These are phyloP conservation scores for Labeo rohita DNA, from an alignment of 2,113 vertebrate species.

Conservation along the genomic window DNA sequence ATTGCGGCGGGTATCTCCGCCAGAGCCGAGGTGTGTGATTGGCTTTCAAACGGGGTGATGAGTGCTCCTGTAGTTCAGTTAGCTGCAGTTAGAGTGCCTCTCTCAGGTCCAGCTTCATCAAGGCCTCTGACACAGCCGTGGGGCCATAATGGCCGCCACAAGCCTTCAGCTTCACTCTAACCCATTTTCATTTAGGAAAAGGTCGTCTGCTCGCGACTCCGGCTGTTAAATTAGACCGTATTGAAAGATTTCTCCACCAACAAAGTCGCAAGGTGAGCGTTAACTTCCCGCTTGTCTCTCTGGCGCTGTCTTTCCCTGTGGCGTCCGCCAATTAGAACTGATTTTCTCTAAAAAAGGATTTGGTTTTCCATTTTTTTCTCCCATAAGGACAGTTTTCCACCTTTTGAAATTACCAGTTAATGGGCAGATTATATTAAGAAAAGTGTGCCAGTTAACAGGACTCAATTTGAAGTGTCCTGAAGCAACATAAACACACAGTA, in stretches of 20 bases:
- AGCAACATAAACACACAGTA: neutral
- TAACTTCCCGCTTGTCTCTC: neutral
- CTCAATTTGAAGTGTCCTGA: slow-evolving; percentile 9
- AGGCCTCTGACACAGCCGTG: slow-evolving; percentile 29
- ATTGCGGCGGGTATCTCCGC: neutral
- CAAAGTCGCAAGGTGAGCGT: slow-evolving; percentile 14
- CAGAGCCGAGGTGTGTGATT: slow-evolving; percentile 29
- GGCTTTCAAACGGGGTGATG: slow-evolving; percentile 18
- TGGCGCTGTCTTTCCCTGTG: slow-evolving; percentile 4
- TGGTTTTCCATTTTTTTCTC: neutral
- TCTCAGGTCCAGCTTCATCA: slow-evolving; percentile 27
- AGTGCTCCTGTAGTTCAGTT: slow-evolving; percentile 23
- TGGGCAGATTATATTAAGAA: slow-evolving; percentile 15
- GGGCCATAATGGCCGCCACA: neutral
- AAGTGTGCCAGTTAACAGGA: slow-evolving; percentile 12
- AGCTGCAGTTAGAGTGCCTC: slow-evolving; percentile 31
- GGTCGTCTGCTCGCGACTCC: neutral
- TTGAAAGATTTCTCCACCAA: slow-evolving; percentile 30
- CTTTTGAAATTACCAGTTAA: slow-evolving; percentile 24
- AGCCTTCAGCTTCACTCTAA: slow-evolving; percentile 26
- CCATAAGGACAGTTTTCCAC: slow-evolving; percentile 1
- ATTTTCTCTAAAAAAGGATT: neutral
- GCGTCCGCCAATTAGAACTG: neutral
- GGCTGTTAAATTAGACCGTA: slow-evolving; percentile 23
- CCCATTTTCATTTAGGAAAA: slow-evolving; percentile 39